Evolutionary conservation across 2,113 vertebrate species (phyloP).

Genomic region (Xiphophorus couchianus): DNA sequence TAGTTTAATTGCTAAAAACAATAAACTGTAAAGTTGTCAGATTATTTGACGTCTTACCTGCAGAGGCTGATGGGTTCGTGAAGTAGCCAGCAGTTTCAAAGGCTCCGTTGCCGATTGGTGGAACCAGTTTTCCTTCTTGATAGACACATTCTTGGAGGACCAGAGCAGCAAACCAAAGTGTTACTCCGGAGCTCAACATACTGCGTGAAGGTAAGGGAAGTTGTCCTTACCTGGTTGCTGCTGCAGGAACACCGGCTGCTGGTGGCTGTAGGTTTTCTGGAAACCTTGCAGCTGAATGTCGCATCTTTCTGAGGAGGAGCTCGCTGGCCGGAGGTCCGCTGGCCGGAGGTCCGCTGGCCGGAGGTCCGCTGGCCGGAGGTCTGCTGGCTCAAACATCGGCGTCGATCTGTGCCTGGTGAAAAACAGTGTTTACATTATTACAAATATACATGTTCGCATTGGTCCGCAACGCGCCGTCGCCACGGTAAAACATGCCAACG

Average conservation of each 20-base stretch:
- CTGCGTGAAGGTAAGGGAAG: accelerated
- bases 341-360: conserved; percentile 12
- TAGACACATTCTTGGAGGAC: conserved; percentile 52
- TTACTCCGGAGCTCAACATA: neutral
- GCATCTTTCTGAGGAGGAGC: conserved; percentile 42
- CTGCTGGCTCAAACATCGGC: conserved; percentile 51
- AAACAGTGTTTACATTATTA: neutral
- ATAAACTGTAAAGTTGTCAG: too few relatives aligned
- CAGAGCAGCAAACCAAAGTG: neutral
- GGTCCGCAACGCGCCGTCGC: too few relatives aligned
- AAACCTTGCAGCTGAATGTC: conserved; percentile 49
- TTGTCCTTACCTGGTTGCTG: conserved; percentile 60
- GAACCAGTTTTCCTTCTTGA: conserved; percentile 54
- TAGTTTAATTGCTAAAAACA: too few relatives aligned
- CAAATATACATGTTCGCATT: too few relatives aligned
- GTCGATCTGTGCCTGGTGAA: conserved; percentile 45
- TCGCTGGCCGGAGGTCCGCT: conserved; percentile 31
- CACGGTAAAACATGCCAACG: too few relatives aligned
- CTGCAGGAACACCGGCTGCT: conserved; percentile 55
- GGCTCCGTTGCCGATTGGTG: conserved; percentile 44
- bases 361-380: conserved; percentile 27
- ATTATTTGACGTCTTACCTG: conserved; percentile 37
- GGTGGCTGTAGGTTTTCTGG: conserved; percentile 59
- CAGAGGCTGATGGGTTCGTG: conserved; percentile 34
- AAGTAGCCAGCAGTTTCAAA: conserved; percentile 59